phyloP scores from a whole-genome alignment of 2,888 invertebrate genomes.

The Bhutanitis thaidina region DNA sequence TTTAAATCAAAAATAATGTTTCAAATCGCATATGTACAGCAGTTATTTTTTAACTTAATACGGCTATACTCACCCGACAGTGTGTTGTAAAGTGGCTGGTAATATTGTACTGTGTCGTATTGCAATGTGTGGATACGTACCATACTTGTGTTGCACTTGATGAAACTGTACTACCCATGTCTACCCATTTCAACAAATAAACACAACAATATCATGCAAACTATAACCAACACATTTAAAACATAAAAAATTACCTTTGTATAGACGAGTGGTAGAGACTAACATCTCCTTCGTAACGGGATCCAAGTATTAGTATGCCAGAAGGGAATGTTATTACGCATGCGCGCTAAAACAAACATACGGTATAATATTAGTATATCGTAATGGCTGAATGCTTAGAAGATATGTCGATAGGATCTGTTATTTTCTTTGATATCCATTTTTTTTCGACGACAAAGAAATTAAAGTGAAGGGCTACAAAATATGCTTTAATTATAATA shows the following conservation, averaged over 20 bases:
- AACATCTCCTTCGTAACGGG: constrained; percentile 60
- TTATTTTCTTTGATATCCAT: constrained; percentile 32
- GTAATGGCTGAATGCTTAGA: constrained; percentile 26
- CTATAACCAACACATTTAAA: constrained; percentile 22
- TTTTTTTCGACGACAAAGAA: background rate
- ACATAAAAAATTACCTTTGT: constrained; percentile 56
- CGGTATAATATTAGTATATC: constrained; percentile 67
- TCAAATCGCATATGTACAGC: constrained; percentile 64
- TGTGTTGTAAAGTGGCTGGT: constrained; percentile 16
- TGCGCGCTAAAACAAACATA: constrained; percentile 80
- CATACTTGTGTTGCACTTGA: constrained; percentile 23
- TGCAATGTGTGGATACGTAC: constrained; percentile 46
- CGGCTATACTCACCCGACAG: constrained; percentile 18
- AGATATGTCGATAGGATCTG: constrained; percentile 33
- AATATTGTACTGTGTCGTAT: constrained; percentile 24
- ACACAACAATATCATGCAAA: constrained; percentile 34
- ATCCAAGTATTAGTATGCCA: constrained; percentile 78
- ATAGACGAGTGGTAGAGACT: constrained; percentile 42
- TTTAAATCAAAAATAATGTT: constrained; percentile 16
- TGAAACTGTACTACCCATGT: background rate
- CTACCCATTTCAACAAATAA: constrained; percentile 14
- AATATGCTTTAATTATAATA: constrained; percentile 5
- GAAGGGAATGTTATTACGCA: constrained; percentile 80
- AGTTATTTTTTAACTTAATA: constrained; percentile 40
- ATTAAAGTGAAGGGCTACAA: too few species aligned